phyloP scores from a whole-genome alignment of 2,113 vertebrate genomes.

The Melanerpes formicivorus region DNA sequence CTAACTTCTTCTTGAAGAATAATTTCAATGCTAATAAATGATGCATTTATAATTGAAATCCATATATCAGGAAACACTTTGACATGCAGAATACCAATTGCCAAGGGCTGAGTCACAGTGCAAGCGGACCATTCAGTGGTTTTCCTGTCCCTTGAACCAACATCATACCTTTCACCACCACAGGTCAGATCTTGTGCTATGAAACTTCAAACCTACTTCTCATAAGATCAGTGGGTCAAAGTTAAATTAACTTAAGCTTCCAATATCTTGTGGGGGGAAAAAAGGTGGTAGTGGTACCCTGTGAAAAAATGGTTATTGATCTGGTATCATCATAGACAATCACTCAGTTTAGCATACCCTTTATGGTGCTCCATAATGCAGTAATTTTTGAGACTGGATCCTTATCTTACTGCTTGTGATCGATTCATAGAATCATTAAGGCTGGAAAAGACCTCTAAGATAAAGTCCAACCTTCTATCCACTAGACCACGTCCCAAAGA shows the following conservation, averaged over 20 bases:
- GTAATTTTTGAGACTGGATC: neutral
- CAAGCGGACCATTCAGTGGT: neutral
- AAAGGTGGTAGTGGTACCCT: neutral
- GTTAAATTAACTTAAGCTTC: neutral
- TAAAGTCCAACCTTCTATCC: no score
- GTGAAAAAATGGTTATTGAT: neutral
- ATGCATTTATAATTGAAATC: neutral
- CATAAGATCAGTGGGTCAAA: neutral
- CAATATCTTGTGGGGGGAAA: no score
- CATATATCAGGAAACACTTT: neutral
- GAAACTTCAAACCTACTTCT: neutral
- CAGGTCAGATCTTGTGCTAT: neutral
- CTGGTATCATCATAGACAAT: neutral
- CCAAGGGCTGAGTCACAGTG: neutral
- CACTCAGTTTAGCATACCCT: neutral
- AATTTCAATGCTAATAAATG: neutral
- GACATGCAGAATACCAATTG: neutral
- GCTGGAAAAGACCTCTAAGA: no score
- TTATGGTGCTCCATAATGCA: neutral
- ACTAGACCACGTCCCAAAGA: no score
- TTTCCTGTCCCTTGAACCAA: neutral
- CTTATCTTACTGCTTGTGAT: neutral
- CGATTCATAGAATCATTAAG: neutral
- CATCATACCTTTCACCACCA: neutral
- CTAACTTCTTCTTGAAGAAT: neutral